A percentile compares a stretch with the other conserved stretches of the same genome.
phyloP scores from a whole-genome alignment of 1,140 invertebrate genomes.

The Drosophila sp. region DNA sequence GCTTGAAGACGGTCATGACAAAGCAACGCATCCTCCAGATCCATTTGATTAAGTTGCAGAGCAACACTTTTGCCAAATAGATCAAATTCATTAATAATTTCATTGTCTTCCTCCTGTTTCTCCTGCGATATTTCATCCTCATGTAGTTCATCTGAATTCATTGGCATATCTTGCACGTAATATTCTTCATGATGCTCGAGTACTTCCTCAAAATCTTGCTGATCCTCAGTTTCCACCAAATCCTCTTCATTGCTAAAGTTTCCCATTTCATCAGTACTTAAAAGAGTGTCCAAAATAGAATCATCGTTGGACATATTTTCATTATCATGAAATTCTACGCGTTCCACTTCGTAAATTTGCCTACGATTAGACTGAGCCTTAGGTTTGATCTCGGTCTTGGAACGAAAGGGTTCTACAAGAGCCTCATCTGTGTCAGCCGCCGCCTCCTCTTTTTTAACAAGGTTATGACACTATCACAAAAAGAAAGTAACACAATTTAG shows the following conservation, averaged over 20 bases:
- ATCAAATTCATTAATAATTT: conserved; percentile 63
- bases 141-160: conserved; percentile 23
- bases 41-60: conserved; percentile 67
- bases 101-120: conserved; percentile 34
- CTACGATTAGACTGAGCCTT: conserved; percentile 29
- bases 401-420: not conserved
- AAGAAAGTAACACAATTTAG: not conserved
- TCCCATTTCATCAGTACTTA: conserved; percentile 47
- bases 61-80: conserved; percentile 65
- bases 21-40: conserved; percentile 62
- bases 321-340: conserved; percentile 18
- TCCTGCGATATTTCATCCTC: conserved; percentile 43
- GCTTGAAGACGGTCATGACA: conserved; percentile 66
- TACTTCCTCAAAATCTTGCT: conserved; percentile 15
- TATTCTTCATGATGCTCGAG: conserved; percentile 16
- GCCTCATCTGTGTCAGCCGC: not conserved
- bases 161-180: not conserved
- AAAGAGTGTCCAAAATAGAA: conserved; percentile 64
- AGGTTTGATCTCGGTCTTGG: not conserved
- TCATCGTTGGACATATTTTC: conserved; percentile 46
- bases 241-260: conserved; percentile 29
- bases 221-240: not conserved
- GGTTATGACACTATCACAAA: not conserved
- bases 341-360: conserved; percentile 15
- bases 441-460: not conserved